A percentile compares a stretch with the other conserved stretches of the same genome.
These are phyloP conservation scores for Thecocarcelia acutangulata DNA, from an alignment of 2,888 invertebrate genomes.

Conservation along the genomic window DNA sequence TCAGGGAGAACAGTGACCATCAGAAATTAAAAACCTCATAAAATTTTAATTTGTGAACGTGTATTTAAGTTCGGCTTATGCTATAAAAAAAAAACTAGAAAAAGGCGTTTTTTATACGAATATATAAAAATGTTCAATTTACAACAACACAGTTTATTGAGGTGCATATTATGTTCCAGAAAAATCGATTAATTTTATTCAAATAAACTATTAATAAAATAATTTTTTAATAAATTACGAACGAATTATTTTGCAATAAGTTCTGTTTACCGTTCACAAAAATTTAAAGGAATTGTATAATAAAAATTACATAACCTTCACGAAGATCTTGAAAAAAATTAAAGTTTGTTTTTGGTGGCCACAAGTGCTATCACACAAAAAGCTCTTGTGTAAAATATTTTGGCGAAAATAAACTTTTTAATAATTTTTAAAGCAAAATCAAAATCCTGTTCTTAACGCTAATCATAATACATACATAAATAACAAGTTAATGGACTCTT, in stretches of 20 bases:
- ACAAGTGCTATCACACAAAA: constrained; percentile 7
- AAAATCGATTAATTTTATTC: constrained; percentile 53
- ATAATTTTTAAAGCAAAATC: not conserved
- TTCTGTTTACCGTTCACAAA: not conserved
- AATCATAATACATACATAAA: not conserved
- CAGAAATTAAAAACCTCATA: constrained; percentile 18
- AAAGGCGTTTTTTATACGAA: constrained; percentile 12
- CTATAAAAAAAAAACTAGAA: not conserved
- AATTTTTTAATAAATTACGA: not conserved
- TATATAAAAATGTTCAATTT: constrained; percentile 8
- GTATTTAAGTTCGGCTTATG: too few species aligned
- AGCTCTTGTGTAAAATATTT: constrained; percentile 32
- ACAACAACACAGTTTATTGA: constrained; percentile 23
- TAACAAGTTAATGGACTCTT: not conserved
- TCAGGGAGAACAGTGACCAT: constrained; percentile 46
- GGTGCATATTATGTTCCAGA: constrained; percentile 42
- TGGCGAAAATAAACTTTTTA: not conserved
- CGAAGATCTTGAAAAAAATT: constrained; percentile 47
- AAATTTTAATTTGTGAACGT: not conserved
- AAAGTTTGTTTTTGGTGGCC: constrained; percentile 31
- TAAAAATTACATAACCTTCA: constrained; percentile 61
- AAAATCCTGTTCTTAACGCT: too few species aligned
- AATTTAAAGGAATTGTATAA: constrained; percentile 39
- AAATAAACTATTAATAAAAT: not conserved
- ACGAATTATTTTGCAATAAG: not conserved